These are phyloP conservation scores for Dasysyrphus tricinctus DNA, from an alignment of 2,888 invertebrate species.

Conservation along the genomic window DNA sequence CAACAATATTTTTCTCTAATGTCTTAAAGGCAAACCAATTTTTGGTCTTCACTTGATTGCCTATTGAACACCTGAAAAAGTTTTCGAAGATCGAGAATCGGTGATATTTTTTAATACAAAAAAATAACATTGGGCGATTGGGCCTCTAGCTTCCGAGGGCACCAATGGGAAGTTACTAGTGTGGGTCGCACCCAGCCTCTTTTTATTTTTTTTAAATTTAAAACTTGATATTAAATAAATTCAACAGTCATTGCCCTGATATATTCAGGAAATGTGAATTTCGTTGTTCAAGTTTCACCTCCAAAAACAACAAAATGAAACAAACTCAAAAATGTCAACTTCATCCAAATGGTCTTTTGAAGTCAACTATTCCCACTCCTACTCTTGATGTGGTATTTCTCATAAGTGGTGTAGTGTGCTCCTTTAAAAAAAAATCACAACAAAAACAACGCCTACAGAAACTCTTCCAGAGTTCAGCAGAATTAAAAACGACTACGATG, in stretches of 20 bases:
- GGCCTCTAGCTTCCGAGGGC: no score
- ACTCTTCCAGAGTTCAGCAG: conserved; percentile 9
- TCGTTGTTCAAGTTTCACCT: not conserved
- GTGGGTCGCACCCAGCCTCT: no score
- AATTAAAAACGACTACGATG: not conserved
- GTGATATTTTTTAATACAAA: no score
- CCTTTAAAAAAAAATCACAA: not conserved
- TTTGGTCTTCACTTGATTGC: no score
- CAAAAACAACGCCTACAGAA: not conserved
- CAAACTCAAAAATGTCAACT: not conserved
- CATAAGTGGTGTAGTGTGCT: not conserved
- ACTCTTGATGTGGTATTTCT: not conserved
- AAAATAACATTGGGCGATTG: no score
- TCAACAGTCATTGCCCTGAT: conserved; percentile 6
- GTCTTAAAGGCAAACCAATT: no score
- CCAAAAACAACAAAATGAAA: not conserved
- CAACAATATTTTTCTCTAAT: no score
- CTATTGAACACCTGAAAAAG: no score
- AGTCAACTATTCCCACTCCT: conserved; percentile 30
- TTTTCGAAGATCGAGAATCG: no score
- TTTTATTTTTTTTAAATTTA: not conserved
- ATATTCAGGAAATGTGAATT: conserved; percentile 3
- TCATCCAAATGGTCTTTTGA: conserved; percentile 1
- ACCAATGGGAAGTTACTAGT: no score
- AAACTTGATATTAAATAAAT: not conserved